Conservation (phyloP, 2,113 vertebrate species). For the Nettapus auritus region DNA sequence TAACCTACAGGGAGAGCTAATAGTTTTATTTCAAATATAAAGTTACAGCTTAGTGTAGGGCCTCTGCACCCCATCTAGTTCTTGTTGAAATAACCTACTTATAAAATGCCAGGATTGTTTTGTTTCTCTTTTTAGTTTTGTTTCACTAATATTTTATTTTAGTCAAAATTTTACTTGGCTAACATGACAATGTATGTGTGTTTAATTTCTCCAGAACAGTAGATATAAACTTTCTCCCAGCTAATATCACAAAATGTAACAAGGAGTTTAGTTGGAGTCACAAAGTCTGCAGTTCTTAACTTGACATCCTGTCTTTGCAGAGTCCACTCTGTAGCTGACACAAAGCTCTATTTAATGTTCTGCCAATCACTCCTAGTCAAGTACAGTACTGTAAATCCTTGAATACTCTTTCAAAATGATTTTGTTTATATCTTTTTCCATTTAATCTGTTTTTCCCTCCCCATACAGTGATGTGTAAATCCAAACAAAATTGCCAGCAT, state of each 20-base stretch:
- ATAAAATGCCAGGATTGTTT: constrained; percentile 32
- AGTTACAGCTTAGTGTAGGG: neutral
- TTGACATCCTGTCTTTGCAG: constrained; percentile 74
- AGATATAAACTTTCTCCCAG: constrained; percentile 71
- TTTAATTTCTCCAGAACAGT: constrained; percentile 48
- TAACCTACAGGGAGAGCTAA: neutral
- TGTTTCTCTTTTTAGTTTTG: constrained; percentile 54
- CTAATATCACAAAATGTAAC: constrained; percentile 76
- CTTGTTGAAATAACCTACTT: constrained; percentile 53
- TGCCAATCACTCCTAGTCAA: constrained; percentile 71
- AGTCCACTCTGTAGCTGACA: constrained; percentile 71
- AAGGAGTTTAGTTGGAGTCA: constrained; percentile 76
- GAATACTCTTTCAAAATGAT: constrained; percentile 54
- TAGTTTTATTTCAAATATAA: constrained; percentile 34
- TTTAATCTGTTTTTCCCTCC: constrained; percentile 34
- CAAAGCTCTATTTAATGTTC: constrained; percentile 78
- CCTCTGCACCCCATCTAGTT: neutral
- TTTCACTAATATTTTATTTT: constrained; percentile 63
- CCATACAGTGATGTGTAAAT: constrained; percentile 10
- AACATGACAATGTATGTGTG: constrained; percentile 13
- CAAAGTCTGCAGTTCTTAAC: constrained; percentile 77
- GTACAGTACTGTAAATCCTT: constrained; percentile 68
- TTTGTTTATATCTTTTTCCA: constrained; percentile 53
- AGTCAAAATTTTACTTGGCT: constrained; percentile 65
- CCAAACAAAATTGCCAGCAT: constrained; percentile 22